phyloP scores from a whole-genome alignment of 2,113 vertebrate genomes.

The Siphamia tubifer region DNA sequence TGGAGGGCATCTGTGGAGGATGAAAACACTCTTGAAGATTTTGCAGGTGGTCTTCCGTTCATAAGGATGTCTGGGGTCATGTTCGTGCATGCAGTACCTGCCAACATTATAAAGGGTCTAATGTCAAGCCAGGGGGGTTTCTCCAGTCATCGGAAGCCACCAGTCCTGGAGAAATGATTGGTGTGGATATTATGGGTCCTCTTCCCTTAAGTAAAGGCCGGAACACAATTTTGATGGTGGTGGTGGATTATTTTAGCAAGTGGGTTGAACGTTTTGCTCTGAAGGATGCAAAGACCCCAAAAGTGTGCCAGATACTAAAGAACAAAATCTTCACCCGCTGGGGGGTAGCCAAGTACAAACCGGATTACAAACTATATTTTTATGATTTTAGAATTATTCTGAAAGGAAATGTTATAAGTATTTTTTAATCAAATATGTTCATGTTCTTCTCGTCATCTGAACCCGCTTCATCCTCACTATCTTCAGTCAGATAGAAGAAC shows the following conservation, averaged over 20 bases:
- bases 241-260: slow-evolving; percentile 17
- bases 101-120: slow-evolving; percentile 9
- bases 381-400: too few relatives aligned
- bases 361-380: too few relatives aligned
- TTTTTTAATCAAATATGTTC: too few relatives aligned
- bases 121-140: background rate
- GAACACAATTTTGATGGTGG: slow-evolving; percentile 11
- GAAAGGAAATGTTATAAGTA: too few relatives aligned
- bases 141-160: background rate
- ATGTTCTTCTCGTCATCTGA: too few relatives aligned
- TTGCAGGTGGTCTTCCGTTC: background rate
- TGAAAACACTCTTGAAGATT: background rate
- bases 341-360: background rate
- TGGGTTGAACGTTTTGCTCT: slow-evolving; percentile 20
- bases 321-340: background rate
- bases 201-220: background rate
- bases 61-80: background rate
- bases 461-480: too few relatives aligned
- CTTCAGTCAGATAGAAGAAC: too few relatives aligned
- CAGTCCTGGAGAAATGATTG: background rate
- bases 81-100: background rate
- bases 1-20: background rate
- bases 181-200: background rate
- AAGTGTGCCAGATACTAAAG: background rate
- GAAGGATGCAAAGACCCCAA: background rate